Conservation (phyloP, 2,113 vertebrate genomes). For the Alligator sinensis region DNA sequence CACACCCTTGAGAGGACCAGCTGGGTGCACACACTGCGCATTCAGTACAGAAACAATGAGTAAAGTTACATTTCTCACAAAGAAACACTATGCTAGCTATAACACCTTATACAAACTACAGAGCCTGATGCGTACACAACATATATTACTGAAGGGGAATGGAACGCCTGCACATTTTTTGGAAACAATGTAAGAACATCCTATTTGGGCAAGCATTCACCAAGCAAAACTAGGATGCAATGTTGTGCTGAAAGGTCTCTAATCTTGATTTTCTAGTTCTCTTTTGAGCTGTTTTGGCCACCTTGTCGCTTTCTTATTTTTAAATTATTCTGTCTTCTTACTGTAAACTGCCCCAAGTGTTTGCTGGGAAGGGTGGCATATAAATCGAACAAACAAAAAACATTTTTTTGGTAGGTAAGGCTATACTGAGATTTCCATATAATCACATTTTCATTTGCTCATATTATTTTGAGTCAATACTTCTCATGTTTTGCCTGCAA, state of each 20-base stretch:
- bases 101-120: not conserved
- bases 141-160: not conserved
- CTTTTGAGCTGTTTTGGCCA: too few relatives aligned
- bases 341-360: too few relatives aligned
- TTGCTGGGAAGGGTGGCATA: too few relatives aligned
- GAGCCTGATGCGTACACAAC: not conserved
- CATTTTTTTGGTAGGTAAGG: not conserved
- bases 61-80: not conserved
- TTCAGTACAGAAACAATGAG: not conserved
- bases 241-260: too few relatives aligned
- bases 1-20: not conserved
- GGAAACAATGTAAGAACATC: too few relatives aligned
- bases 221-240: too few relatives aligned
- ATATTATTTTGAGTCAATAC: not conserved
- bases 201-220: too few relatives aligned
- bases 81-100: not conserved
- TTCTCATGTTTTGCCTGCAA: not conserved
- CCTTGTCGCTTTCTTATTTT: too few relatives aligned
- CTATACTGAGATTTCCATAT: not conserved
- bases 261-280: too few relatives aligned
- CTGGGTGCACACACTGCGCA: not conserved
- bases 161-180: too few relatives aligned
- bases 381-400: too few relatives aligned
- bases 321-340: too few relatives aligned
- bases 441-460: not conserved